phyloP scores from a whole-genome alignment of 2,888 invertebrate genomes.

The Chorisops tibialis region DNA sequence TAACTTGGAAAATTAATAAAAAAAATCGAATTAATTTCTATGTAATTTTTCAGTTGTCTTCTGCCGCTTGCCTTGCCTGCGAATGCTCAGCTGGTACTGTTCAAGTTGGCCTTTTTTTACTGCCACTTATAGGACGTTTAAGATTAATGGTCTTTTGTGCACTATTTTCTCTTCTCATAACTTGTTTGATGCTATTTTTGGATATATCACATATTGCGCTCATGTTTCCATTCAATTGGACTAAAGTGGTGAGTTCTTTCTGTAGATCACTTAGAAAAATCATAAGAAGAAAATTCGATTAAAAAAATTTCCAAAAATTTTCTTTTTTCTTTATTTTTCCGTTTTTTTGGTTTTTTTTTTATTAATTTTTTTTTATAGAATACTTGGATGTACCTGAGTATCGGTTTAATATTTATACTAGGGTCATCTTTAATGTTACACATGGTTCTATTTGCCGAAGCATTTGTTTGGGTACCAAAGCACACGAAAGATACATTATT shows the following conservation, averaged over 20 bases:
- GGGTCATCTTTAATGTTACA: slow-evolving; percentile 68
- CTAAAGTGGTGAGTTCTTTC: slow-evolving; percentile 64
- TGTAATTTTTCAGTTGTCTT: slow-evolving; percentile 58
- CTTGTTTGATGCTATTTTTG: slow-evolving; percentile 71
- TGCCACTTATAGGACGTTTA: slow-evolving; percentile 70
- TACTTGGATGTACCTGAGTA: slow-evolving; percentile 68
- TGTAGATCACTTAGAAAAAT: slow-evolving; percentile 14
- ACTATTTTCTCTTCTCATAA: slow-evolving; percentile 70
- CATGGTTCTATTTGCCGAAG: slow-evolving; percentile 63
- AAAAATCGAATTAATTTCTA: no score
- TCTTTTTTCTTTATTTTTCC: slow-evolving; percentile 15
- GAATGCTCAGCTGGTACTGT: slow-evolving; percentile 73
- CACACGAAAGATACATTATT: slow-evolving; percentile 69
- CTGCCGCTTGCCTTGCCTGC: slow-evolving; percentile 69
- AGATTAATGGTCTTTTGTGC: slow-evolving; percentile 76
- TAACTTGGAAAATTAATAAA: no score
- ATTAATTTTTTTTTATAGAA: slow-evolving; percentile 54
- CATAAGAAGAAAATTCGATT: slow-evolving; percentile 23
- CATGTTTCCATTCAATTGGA: slow-evolving; percentile 76
- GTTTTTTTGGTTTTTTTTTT: slow-evolving; percentile 5
- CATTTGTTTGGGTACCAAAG: slow-evolving; percentile 66
- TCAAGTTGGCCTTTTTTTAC: slow-evolving; percentile 72
- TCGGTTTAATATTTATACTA: slow-evolving; percentile 68
- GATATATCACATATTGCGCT: slow-evolving; percentile 75
- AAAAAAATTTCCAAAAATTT: slow-evolving; percentile 26